A percentile compares a stretch with the other conserved stretches of the same genome.
phyloP scores from a whole-genome alignment of 2,113 vertebrate species.

The Calyptommatus sinebrachiatus region DNA sequence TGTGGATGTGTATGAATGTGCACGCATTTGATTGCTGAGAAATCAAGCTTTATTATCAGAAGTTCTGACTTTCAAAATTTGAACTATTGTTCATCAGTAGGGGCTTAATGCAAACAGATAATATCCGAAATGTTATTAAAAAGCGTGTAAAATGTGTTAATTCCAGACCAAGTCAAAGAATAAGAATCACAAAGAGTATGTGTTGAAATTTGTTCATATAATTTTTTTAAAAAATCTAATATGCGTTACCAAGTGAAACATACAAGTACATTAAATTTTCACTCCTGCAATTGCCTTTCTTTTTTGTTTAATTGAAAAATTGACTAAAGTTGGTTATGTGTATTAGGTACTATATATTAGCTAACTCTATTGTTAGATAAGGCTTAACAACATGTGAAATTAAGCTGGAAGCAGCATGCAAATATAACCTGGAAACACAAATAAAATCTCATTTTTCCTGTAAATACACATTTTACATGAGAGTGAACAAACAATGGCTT shows the following conservation, averaged over 20 bases:
- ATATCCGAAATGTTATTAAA: conserved; percentile 53
- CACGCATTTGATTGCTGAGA: conserved; percentile 55
- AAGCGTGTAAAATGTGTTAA: conserved; percentile 61
- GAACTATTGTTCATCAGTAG: conserved; percentile 49
- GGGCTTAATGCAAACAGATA: conserved; percentile 43
- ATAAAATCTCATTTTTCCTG: no score
- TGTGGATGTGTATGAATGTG: conserved; percentile 25
- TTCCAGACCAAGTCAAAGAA: conserved; percentile 57
- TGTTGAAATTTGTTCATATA: conserved; percentile 36
- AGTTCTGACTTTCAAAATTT: conserved; percentile 53
- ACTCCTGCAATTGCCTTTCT: conserved; percentile 53
- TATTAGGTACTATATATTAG: neutral
- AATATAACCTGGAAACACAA: no score
- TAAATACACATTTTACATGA: no score
- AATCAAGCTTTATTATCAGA: conserved; percentile 64
- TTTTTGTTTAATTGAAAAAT: conserved; percentile 39
- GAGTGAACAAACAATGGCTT: no score
- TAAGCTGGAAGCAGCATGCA: no score
- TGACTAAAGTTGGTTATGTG: neutral
- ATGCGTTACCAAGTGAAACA: conserved; percentile 59
- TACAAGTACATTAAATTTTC: conserved; percentile 39
- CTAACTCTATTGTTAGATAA: no score
- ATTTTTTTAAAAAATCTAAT: conserved; percentile 39
- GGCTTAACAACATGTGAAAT: no score
- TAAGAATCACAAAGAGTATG: conserved; percentile 43